phyloP scores from a whole-genome alignment of 1,140 invertebrate species.

The Globodera ellingtonae region DNA sequence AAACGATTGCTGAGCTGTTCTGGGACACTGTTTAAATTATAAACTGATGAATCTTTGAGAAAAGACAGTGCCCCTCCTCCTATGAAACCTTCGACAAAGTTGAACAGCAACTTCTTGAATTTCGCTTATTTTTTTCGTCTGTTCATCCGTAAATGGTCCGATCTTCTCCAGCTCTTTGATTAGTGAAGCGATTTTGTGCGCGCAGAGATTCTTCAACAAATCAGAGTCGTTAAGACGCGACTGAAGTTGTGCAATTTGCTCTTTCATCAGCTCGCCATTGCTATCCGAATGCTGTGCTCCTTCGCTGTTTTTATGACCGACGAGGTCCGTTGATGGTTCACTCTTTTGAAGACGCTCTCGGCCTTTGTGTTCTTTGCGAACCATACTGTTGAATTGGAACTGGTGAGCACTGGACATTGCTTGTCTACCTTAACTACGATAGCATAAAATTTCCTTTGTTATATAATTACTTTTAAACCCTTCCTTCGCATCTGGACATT shows the following conservation, averaged over 20 bases:
- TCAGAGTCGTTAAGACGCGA: slow-evolving; percentile 32
- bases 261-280: slow-evolving; percentile 34
- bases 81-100: neutral
- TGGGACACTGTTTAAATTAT: neutral
- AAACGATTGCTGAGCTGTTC: slow-evolving; percentile 5
- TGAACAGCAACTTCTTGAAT: slow-evolving; percentile 9
- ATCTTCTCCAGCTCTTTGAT: slow-evolving; percentile 1
- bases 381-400: neutral
- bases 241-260: slow-evolving; percentile 37
- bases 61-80: neutral
- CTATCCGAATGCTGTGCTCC: neutral
- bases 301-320: neutral
- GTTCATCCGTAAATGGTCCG: neutral
- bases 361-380: neutral
- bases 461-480: neutral
- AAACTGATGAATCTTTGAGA: neutral
- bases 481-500: neutral
- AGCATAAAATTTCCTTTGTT: too few relatives aligned
- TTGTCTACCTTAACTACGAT: neutral
- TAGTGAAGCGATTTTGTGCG: neutral
- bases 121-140: slow-evolving; percentile 10
- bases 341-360: neutral
- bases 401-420: neutral
- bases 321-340: neutral
- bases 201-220: slow-evolving; percentile 14